Base-by-base conservation (phyloP, 2,888 invertebrate species). In the Trichacis sp. region DNA sequence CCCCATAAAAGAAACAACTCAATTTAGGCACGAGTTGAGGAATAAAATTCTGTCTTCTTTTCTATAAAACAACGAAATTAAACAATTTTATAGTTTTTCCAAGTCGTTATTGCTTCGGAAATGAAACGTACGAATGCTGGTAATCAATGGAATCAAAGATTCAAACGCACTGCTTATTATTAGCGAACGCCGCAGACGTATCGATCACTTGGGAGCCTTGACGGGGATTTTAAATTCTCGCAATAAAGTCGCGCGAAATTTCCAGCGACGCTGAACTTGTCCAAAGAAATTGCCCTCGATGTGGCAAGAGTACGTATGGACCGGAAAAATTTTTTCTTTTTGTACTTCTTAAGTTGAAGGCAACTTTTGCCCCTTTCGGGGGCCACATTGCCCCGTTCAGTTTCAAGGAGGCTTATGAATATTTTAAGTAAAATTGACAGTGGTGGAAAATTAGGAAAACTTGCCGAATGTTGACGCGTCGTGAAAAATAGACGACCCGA, bases 151-250 rank as follows among this genome's bases (percentile, higher is more conserved):
- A 42, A 38, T 51, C 29, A 42, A 42, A 24, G 51, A 51, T 51
- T 40, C 24, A 24, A 40, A 40, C 15, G 15, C 33, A 9, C 14
- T 14, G 40, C 51, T 51, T 51, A 42, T 51, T 51, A 51, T 51
- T 51, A 51, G 51, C 29, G 11, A 15, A 12, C 15, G 24, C 40
- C 11, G 42, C 40, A 51, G 51, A 54, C 47, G 38, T 47, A 54
- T 54, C 40, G 54, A 54, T 54, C 45, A 33, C 46, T 54, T 12
- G 47, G n/a, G 47, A 24, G 38, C 47, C 46, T 47, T 54, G 36
- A 47, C 33, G 19, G 18, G 45, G 33, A 46, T 38, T 48, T 29
- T 42, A 40, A 20, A 14, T 51, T 24, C 50, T 19, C 38, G n/a
- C 38, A 18, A 50, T 50, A 19, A n/a, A 42, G 51, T 51, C 18